A percentile compares a stretch with the other conserved stretches of the same genome.
These are phyloP conservation scores for Lagodon rhomboides DNA, from an alignment of 2,797 vertebrate species.

Conservation along the genomic window DNA sequence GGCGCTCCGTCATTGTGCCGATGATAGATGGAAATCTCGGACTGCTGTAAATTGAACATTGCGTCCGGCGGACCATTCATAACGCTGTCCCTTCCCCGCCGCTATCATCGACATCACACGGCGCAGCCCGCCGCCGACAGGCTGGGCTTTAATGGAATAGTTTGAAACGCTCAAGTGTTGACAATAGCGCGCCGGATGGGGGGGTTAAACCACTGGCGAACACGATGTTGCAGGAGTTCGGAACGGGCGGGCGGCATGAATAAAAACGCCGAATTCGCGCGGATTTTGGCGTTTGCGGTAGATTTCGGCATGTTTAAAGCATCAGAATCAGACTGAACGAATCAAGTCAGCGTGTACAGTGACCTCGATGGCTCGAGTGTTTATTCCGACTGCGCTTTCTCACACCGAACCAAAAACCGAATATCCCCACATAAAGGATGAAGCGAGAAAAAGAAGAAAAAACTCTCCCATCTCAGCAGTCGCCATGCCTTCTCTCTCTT, in stretches of 20 bases:
- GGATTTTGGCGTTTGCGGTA: background rate
- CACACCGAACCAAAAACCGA: conserved; percentile 37
- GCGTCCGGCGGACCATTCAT: conserved; percentile 70
- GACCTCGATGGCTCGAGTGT: conserved; percentile 39
- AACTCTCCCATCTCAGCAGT: conserved; percentile 34
- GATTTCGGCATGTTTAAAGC: background rate
- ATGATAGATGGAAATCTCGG: conserved; percentile 79
- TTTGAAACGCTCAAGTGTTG: conserved; percentile 61
- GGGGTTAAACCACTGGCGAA: conserved; percentile 28
- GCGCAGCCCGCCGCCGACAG: conserved; percentile 41
- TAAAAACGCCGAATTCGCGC: background rate
- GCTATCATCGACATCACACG: conserved; percentile 63
- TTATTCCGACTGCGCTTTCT: conserved; percentile 38
- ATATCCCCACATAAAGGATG: conserved; percentile 49
- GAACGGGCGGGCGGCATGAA: background rate
- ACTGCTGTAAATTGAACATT: conserved; percentile 79
- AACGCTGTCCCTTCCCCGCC: conserved; percentile 44
- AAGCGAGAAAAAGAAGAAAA: conserved; percentile 11
- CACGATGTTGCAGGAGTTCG: conserved; percentile 16
- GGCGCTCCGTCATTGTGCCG: conserved; percentile 52
- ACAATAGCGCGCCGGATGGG: conserved; percentile 35
- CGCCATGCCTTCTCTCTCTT: conserved; percentile 9
- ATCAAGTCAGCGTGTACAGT: background rate
- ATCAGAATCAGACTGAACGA: background rate
- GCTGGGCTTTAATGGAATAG: conserved; percentile 62